Evolutionary conservation across 23 tunicate species (phyloP), one percentile per base, ranked within the genome.

Genomic region (Styela plicata): DNA sequence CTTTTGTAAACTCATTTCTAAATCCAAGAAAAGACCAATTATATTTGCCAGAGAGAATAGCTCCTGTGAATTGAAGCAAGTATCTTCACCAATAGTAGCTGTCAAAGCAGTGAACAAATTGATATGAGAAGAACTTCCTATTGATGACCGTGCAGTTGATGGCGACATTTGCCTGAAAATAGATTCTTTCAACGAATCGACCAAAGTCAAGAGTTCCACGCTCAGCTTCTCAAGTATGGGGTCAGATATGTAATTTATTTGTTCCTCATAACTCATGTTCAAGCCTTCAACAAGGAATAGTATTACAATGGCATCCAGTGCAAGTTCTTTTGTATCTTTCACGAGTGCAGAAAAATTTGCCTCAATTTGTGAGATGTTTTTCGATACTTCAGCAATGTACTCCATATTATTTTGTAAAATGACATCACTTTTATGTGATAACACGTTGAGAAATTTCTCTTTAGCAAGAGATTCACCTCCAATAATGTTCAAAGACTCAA

Each of bases 151-250:
- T 53, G 65, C 13, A 13, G 53, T 44, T 3, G 26, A 10, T 3
- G 5, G 7, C 2, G 80, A 76, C 22, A 36, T 7, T 36, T 34
- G 64, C 26, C 20, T 76, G 64, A 36, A 0, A 23, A 44, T 20
- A 31, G n/a, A 25, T 37, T 76, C 66, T 23, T 71, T 89, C 34
- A 91, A 37, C 2, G 87, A 77, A 53, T 73, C 82, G 17, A 85
- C 36, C 36, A 86, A 33, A 21, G 97, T 75, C 19, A 91, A 71
- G 0, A 91, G 74, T 73, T 86, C 87, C 70, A 74, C 69, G 19
- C 88, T 69, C 10, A 91, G 68, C 63, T 91, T 86, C 77, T 91
- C 90, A 21, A 91, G 74, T 57, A 91, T 82, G 1, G 83, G 63
- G 20, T 91, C 90, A 25, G 89, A 71, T 22, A 91, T 68, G 34